phyloP scores from a whole-genome alignment of 2,797 vertebrate genomes.

The Sebastes diploproa region DNA sequence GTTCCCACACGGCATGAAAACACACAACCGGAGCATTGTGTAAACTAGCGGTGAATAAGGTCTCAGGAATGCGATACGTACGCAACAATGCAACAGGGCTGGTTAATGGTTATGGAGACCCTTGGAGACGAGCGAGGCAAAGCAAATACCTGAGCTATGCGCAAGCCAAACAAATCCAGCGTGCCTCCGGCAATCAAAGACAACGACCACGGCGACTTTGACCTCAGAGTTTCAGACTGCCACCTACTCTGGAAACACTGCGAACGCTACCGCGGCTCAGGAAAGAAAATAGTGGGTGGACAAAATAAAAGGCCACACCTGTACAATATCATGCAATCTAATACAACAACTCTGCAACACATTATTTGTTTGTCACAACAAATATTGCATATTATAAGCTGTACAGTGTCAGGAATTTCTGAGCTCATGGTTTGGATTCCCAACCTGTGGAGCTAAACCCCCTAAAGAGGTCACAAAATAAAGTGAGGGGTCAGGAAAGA shows the following conservation, averaged over 20 bases:
- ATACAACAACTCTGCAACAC: not conserved
- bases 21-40: slow-evolving; percentile 57
- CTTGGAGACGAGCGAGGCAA: slow-evolving; percentile 46
- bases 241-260: not conserved
- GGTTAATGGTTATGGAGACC: slow-evolving; percentile 80
- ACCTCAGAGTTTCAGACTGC: slow-evolving; percentile 20
- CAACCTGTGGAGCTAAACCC: not conserved
- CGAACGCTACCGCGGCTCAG: not conserved
- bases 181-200: slow-evolving; percentile 46
- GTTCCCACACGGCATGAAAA: slow-evolving; percentile 61
- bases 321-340: not conserved
- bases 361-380: not conserved
- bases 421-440: not conserved
- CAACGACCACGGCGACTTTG: slow-evolving; percentile 23
- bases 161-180: slow-evolving; percentile 51
- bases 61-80: slow-evolving; percentile 72
- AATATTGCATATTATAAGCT: not conserved
- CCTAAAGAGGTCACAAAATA: not conserved
- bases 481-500: not conserved
- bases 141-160: slow-evolving; percentile 72
- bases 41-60: slow-evolving; percentile 54
- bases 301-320: not conserved
- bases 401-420: accelerated
- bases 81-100: slow-evolving; percentile 50
- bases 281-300: not conserved